These are phyloP conservation scores for Campaea margaritaria DNA, from an alignment of 2,888 invertebrate genomes.

Conservation along the genomic window DNA sequence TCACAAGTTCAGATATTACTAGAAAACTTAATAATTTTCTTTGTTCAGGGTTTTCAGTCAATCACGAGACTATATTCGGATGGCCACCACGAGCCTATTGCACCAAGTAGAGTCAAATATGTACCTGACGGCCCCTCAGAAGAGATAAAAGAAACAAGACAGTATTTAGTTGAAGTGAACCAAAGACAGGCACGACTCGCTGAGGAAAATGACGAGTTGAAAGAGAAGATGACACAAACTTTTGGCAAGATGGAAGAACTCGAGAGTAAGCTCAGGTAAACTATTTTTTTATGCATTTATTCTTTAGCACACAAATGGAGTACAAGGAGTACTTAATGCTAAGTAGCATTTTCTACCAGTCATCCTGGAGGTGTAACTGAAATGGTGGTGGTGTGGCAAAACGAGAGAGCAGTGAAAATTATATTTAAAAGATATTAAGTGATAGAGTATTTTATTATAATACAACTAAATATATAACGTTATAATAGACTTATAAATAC, in stretches of 20 bases:
- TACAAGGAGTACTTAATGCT: too few species aligned
- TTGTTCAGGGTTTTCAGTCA: conserved; percentile 71
- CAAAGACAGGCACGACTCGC: conserved; percentile 60
- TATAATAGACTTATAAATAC: too few species aligned
- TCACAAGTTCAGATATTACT: not conserved
- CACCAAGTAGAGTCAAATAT: conserved; percentile 39
- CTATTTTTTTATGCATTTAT: too few species aligned
- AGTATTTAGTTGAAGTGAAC: conserved; percentile 61
- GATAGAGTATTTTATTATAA: too few species aligned
- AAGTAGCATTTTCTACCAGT: too few species aligned
- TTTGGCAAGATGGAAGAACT: conserved; percentile 67
- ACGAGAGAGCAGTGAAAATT: too few species aligned
- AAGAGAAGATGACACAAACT: conserved; percentile 67
- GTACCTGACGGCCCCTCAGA: conserved; percentile 40
- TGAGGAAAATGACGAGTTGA: conserved; percentile 65
- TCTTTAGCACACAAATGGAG: too few species aligned
- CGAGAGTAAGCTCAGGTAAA: conserved; percentile 74
- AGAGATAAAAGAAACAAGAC: conserved; percentile 61
- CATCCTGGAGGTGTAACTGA: too few species aligned
- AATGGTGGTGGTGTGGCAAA: too few species aligned
- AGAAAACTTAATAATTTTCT: conserved; percentile 5
- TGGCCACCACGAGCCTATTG: conserved; percentile 59
- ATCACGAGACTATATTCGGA: conserved; percentile 71
- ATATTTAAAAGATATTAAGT: too few species aligned
- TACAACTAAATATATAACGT: too few species aligned